Conservation (phyloP, 2,113 vertebrate species). For the Candoia aspera region DNA sequence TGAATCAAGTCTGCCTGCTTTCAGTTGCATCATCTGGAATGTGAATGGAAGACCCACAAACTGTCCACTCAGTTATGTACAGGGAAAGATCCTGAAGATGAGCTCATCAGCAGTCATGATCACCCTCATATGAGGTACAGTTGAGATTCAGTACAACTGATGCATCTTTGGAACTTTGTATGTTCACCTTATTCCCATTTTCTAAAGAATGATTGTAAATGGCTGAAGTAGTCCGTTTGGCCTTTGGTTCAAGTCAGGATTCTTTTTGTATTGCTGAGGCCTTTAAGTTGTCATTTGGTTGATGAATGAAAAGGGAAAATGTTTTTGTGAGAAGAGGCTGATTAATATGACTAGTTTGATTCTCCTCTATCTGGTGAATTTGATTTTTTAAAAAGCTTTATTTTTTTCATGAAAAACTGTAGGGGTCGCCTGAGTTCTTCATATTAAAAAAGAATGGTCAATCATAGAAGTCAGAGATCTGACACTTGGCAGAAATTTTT, state of each 20-base stretch:
- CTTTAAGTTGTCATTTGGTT: neutral
- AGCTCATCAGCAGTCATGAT: slow-evolving; percentile 75
- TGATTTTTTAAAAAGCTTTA: neutral
- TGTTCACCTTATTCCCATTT: neutral
- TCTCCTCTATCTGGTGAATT: neutral
- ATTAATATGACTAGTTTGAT: neutral
- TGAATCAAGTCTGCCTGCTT: neutral
- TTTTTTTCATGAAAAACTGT: neutral
- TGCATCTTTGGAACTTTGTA: neutral
- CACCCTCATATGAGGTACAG: slow-evolving; percentile 90
- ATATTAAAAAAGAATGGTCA: neutral
- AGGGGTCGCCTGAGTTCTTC: neutral
- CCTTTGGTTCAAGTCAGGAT: neutral
- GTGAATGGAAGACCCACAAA: slow-evolving; percentile 86
- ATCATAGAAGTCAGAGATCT: neutral
- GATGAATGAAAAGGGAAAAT: neutral
- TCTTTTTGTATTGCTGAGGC: neutral
- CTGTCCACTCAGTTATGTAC: slow-evolving; percentile 84
- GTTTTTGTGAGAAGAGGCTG: neutral
- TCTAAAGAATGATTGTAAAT: neutral
- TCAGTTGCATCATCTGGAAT: slow-evolving; percentile 86
- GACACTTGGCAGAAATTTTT: neutral
- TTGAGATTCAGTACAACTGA: neutral
- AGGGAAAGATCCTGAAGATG: slow-evolving; percentile 84
- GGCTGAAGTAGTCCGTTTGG: neutral